Percentiles rank a stretch among this genome's conserved stretches.
These are phyloP conservation scores for Timema cristinae DNA, from an alignment of 2,888 invertebrate genomes.

Conservation along the genomic window DNA sequence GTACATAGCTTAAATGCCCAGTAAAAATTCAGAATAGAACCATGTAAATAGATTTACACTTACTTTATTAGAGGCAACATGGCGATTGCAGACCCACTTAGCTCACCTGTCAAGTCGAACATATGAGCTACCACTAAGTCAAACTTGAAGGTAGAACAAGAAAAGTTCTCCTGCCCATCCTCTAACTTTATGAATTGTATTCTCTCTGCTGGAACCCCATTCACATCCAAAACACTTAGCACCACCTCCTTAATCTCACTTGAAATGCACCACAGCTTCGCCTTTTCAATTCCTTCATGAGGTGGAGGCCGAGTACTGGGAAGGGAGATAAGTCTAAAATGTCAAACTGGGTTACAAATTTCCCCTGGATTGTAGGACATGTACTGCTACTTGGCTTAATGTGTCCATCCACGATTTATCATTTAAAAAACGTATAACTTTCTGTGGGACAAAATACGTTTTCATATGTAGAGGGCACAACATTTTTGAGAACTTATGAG, in stretches of 20 bases:
- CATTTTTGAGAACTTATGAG: too few species aligned
- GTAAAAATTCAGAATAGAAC: too few species aligned
- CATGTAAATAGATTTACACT: slow-evolving; percentile 23
- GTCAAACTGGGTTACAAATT: slow-evolving; percentile 30
- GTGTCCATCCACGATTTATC: slow-evolving; percentile 48
- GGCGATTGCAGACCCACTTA: slow-evolving; percentile 45
- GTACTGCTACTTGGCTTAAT: slow-evolving; percentile 46
- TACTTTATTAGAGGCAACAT: slow-evolving; percentile 37
- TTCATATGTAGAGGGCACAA: slow-evolving; percentile 20
- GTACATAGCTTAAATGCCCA: too few species aligned
- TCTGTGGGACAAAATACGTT: slow-evolving; percentile 30
- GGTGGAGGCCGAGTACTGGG: slow-evolving; percentile 57
- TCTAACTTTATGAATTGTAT: slow-evolving; percentile 41
- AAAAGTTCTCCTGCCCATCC: slow-evolving; percentile 38
- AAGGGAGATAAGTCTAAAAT: slow-evolving; percentile 59
- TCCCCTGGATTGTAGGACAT: slow-evolving; percentile 42
- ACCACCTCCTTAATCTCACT: slow-evolving; percentile 44
- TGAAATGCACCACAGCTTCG: slow-evolving; percentile 11
- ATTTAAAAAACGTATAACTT: slow-evolving; percentile 49
- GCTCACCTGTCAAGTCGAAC: slow-evolving; percentile 55
- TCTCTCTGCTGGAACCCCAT: slow-evolving; percentile 45
- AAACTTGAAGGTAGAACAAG: slow-evolving; percentile 42
- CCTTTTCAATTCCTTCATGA: slow-evolving; percentile 47
- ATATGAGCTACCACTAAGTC: slow-evolving; percentile 55
- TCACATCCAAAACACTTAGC: slow-evolving; percentile 45